Percentiles rank a stretch among this genome's conserved stretches.
Conservation (phyloP, 2,888 invertebrate genomes). For the Embidobia sp. region DNA sequence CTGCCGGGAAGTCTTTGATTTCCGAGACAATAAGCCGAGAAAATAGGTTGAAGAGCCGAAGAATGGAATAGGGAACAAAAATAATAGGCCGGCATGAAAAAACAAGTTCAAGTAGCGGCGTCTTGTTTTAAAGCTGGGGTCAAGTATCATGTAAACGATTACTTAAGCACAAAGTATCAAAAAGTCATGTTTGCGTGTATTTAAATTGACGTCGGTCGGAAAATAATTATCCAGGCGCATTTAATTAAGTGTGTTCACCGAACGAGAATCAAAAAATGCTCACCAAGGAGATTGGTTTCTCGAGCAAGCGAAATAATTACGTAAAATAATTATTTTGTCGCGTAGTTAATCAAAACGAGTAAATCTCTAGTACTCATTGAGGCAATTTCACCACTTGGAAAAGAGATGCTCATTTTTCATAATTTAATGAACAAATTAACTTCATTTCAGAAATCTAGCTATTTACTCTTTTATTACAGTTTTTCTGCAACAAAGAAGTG, state of each 20-base stretch:
- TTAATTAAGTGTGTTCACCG: not conserved
- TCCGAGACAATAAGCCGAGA: conserved; percentile 13
- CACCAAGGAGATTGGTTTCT: not conserved
- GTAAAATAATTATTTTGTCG: no score
- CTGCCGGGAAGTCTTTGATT: conserved; percentile 17
- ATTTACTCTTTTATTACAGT: no score
- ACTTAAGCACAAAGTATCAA: conserved; percentile 29
- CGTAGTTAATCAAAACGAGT: no score
- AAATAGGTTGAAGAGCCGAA: conserved; percentile 23
- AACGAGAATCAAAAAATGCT: no score
- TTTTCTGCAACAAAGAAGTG: no score
- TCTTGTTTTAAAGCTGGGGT: conserved; percentile 21
- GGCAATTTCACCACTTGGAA: no score
- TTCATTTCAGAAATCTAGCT: not conserved
- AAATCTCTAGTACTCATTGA: no score
- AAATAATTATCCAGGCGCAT: conserved; percentile 18
- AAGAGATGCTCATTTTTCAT: no score
- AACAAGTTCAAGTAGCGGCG: conserved; percentile 26
- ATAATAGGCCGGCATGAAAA: conserved; percentile 19
- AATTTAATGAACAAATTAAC: no score
- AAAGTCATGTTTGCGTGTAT: conserved; percentile 14
- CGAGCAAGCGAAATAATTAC: not conserved
- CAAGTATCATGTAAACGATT: conserved; percentile 30
- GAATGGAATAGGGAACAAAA: conserved; percentile 6
- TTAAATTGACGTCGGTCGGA: no score